phyloP scores from a whole-genome alignment of 2,888 invertebrate genomes.

The Chloromyia formosa region DNA sequence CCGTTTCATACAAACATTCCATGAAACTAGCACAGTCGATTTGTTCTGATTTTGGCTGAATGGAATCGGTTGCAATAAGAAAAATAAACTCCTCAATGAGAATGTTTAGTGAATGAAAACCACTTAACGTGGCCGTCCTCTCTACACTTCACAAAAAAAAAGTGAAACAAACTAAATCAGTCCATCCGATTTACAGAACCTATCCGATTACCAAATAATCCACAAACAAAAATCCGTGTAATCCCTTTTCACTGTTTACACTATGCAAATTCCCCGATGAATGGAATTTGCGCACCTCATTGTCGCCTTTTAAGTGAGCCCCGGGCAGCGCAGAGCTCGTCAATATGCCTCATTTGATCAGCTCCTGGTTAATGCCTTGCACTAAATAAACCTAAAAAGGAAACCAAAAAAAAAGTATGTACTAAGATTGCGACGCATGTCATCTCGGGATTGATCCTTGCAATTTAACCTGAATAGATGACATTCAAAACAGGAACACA shows the following conservation, averaged over 20 bases:
- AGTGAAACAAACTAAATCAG: constrained; percentile 39
- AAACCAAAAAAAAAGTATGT: not conserved
- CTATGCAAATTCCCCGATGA: constrained; percentile 32
- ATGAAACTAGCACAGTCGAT: no score
- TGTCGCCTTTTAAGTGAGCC: constrained; percentile 29
- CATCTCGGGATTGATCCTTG: constrained; percentile 26
- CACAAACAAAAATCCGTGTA: constrained; percentile 32
- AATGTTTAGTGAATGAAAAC: constrained; percentile 24
- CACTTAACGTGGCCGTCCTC: constrained; percentile 28
- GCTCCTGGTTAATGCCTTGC: not conserved
- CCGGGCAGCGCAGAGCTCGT: not conserved
- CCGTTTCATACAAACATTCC: no score
- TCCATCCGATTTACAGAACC: constrained; percentile 31
- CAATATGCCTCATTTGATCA: constrained; percentile 41
- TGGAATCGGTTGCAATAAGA: no score
- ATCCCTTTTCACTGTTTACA: constrained; percentile 39
- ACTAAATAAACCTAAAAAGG: not conserved
- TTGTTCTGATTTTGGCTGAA: no score
- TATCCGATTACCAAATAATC: constrained; percentile 36
- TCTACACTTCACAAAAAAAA: not conserved
- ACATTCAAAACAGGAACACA: constrained; percentile 32
- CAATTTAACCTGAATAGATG: constrained; percentile 34
- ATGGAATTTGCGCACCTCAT: constrained; percentile 38
- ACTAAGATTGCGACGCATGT: constrained; percentile 33
- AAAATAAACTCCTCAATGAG: no score